A percentile compares a stretch with the other conserved stretches of the same genome.
These are phyloP conservation scores for Lobophora halterata DNA, from an alignment of 2,888 invertebrate species.

Conservation along the genomic window DNA sequence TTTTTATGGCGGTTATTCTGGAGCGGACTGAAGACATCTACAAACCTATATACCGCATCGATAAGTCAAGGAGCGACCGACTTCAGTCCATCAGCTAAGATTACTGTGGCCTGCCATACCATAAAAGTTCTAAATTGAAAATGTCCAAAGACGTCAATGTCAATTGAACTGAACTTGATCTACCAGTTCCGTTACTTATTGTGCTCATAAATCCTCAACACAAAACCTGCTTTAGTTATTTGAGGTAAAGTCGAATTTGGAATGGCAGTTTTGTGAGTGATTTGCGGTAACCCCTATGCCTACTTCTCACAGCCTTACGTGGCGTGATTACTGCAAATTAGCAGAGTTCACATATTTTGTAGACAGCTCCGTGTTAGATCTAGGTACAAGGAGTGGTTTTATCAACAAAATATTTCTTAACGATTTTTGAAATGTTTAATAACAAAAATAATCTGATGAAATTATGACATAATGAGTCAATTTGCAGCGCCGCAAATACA, in stretches of 20 bases:
- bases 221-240: conserved; percentile 4
- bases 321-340: conserved; percentile 42
- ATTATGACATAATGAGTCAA: too few species aligned
- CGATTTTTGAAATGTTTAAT: too few species aligned
- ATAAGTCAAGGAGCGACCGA: too few species aligned
- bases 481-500: too few species aligned
- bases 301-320: conserved; percentile 60
- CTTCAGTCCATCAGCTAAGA: too few species aligned
- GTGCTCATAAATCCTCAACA: conserved; percentile 12
- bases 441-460: too few species aligned
- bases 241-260: conserved; percentile 5
- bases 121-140: neutral
- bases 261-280: neutral
- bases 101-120: neutral
- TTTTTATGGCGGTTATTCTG: too few species aligned
- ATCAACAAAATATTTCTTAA: too few species aligned
- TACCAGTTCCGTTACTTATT: conserved; percentile 15
- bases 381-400: too few species aligned
- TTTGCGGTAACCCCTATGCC: conserved; percentile 25
- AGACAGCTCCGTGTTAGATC: neutral
- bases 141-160: conserved; percentile 3
- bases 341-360: conserved; percentile 27
- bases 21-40: too few species aligned
- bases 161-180: conserved; percentile 15
- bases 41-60: too few species aligned